Base-by-base conservation (phyloP, 2,888 invertebrate genomes). In the Monopis laevigella region DNA sequence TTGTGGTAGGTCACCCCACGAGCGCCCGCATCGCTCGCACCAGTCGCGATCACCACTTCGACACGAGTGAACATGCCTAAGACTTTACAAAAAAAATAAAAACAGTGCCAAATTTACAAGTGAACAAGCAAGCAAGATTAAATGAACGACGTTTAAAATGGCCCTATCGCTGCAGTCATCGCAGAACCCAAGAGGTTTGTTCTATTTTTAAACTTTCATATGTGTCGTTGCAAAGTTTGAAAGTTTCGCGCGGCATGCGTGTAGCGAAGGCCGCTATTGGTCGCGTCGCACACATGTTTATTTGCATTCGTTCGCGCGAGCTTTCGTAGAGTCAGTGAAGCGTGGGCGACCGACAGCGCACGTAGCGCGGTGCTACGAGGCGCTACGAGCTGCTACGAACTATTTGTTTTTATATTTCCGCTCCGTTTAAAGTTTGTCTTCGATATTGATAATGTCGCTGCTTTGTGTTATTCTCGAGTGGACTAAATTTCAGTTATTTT, bases 1-100 rank as follows among this genome's bases (percentile, higher is more conserved):
- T 85, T 85, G 85, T 84, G 84, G 84, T 84, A 85, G 85, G 85
- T 85, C 84, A 78, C 71, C 61, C 57, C 51, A 61, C 61, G 66
- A 53, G 62, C 62, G 67, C 65, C 58, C 66, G 71, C 60, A 59
- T 63, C 61, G 58, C 58, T 54, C 52, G 43, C 47, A 41, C 50
- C 51, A 73, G 61, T 69, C 65, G 57, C 62, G 49, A 59, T 62
- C 70, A 65, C 60, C 69, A 69, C 65, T 57, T 59, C 65, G 65
- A 55, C 59, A 54, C 62, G 64, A 56, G 53, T 58, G 58, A 67
- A 71, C 74, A 71, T 73, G 65, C 59, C 57, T 17, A n/a, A n/a
- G n/a, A n/a, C n/a, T n/a, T n/a, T n/a, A n/a, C n/a, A n/a, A n/a
- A n/a, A n/a, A n/a, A n/a, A n/a, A n/a, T n/a, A n/a, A n/a, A n/a